Evolutionary conservation across 2,888 invertebrate species (phyloP), one percentile per base, ranked within the genome.

Genomic region (Pristionchus japonicus): DNA sequence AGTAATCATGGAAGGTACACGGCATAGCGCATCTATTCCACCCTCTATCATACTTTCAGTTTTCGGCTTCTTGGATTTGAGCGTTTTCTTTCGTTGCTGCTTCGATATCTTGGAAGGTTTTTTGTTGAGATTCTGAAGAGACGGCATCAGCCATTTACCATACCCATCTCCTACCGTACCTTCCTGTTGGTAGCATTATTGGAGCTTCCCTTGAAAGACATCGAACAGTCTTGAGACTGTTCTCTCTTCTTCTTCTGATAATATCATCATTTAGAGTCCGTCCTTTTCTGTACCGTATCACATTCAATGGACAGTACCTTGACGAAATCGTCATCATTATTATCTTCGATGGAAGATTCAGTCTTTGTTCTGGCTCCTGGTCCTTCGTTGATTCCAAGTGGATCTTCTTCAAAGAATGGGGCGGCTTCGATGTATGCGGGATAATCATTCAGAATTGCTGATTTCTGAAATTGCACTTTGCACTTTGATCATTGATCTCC

Each of bases 371-470:
- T 52, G 17, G 20, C 52, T 20, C 52, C 23, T 52, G 74, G 74
- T 40, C 74, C 74, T 15, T 77, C 77, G n/a, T 77, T 77, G 7
- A 77, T 77, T 4, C 43, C 43, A 43, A 77, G 15, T 9, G 77
- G 77, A 47, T 77, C 77, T 3, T 77, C 77, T 77, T 77, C 77
- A 4, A 77, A 43, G 43, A 77, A 77, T n/a, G 77, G 40, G 20
- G 23, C 74, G 3, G 74, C 37, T 11, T 74, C 74, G 20, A 37
- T 13, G 23, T 74, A 74, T 74, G 20, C 74, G 40, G 64, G 64
- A 11, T 67, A 67, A 11, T 67, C 64, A 9, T 27, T 34, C 2
- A 67, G 64, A 13, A 67, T 67, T 0, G 64, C 64, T 13, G 64
- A 31, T 34, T 67, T 67, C 64, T 67, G 31, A 15, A 67, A 67